Conservation (phyloP, 2,888 invertebrate genomes). For the Rhamphomyia laevipes region DNA sequence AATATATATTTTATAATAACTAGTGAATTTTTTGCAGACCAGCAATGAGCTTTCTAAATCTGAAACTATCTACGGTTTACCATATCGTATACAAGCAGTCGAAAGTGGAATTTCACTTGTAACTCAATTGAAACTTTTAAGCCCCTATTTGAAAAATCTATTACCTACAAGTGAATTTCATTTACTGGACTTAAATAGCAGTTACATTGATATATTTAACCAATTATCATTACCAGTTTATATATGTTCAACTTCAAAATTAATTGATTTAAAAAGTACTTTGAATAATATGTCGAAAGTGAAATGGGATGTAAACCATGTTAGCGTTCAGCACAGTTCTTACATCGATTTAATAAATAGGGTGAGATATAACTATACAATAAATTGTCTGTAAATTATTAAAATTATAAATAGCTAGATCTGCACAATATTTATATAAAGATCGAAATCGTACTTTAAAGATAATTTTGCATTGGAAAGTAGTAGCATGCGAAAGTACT, state of each 20-base stretch:
- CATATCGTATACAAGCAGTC: conserved; percentile 79
- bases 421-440: too few relatives aligned
- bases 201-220: conserved; percentile 25
- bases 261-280: conserved; percentile 64
- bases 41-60: conserved; percentile 54
- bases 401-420: too few relatives aligned
- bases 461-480: too few relatives aligned
- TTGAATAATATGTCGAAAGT: conserved; percentile 82
- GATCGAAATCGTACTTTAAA: too few relatives aligned
- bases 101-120: conserved; percentile 87
- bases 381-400: too few relatives aligned
- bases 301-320: conserved; percentile 90
- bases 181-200: conserved; percentile 55
- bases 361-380: conserved; percentile 43
- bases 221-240: conserved; percentile 79
- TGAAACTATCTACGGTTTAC: conserved; percentile 67
- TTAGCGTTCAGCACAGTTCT: conserved; percentile 84
- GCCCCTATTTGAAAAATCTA: conserved; percentile 73
- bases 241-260: conserved; percentile 69
- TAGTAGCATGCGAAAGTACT: too few relatives aligned
- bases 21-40: conserved; percentile 25
- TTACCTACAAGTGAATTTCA: conserved; percentile 59
- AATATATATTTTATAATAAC: neutral
- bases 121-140: conserved; percentile 73
- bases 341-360: conserved; percentile 70